Evolutionary conservation across 37 sponge, comb jelly and placozoan species (phyloP), one percentile per base, ranked within the genome.

Genomic region (Beroe ovata): DNA sequence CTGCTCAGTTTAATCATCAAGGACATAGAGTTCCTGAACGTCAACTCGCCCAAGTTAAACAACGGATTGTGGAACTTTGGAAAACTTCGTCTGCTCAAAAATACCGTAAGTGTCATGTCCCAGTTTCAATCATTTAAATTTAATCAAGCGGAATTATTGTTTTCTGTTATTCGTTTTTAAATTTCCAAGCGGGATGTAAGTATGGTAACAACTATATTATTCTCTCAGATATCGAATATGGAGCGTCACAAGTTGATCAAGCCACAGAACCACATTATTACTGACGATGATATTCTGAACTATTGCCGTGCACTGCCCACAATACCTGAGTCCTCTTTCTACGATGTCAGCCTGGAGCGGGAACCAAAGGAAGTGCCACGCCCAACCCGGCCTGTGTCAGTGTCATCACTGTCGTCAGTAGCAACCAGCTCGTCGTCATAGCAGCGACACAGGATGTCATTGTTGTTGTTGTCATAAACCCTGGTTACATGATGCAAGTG

Each of bases 341-440:
- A 77, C 54, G 84, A 77, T 36, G 33, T 77, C 0, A 77, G 84
- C 41, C 54, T 77, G 84, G 84, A 77, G 38, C 21, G 84, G 35
- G 84, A 77, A 77, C 84, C 84, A 18, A 77, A 77, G 33, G 84
- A 77, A 14, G 54, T 21, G 2, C 41, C 47, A 1, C 42, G 54
- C 1, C 54, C 84, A 21, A 54, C 84, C 54, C 41, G 84, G 41
- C 84, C 84, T 42, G 54, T 77, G 11, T 77, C 84, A 4, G 84
- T 42, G 22, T 77, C 84, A 14, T 77, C 84, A 40, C 28, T 77
- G 42, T 77, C 84, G 28, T 42, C 54, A 8, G 84, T 77, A 36
- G 84, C 84, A 39, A 77, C 84, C 84, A 77, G 84, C 54, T 77
- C 84, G n/a, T 77, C 84, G 21, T 77, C 84, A 4, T 77, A 77